A percentile compares a stretch with the other conserved stretches of the same genome.
phyloP scores from a whole-genome alignment of 2,113 vertebrate species.

The Zingel zingel region DNA sequence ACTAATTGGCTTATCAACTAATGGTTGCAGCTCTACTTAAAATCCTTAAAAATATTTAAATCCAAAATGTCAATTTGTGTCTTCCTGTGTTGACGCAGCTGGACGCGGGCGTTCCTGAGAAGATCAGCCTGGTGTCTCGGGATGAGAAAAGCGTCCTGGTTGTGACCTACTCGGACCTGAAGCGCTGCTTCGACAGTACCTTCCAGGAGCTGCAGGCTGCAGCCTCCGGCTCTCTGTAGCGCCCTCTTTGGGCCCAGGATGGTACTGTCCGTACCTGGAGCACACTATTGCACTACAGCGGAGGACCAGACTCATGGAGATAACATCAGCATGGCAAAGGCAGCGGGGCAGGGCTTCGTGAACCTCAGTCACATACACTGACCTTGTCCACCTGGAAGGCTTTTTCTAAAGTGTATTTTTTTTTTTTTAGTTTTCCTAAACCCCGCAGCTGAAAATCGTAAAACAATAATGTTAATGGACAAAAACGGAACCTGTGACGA shows the following conservation, averaged over 20 bases:
- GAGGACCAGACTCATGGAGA: constrained; percentile 78
- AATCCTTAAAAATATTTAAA: background rate
- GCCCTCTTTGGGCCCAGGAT: constrained; percentile 65
- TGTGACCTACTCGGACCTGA: constrained; percentile 99
- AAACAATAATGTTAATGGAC: constrained; percentile 71
- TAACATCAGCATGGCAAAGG: constrained; percentile 77
- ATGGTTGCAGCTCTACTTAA: background rate
- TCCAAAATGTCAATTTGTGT: background rate
- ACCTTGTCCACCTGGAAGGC: constrained; percentile 93
- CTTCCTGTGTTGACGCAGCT: constrained; percentile 82
- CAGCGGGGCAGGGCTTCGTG: constrained; percentile 83
- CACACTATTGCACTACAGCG: constrained; percentile 97
- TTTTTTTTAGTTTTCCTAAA: constrained; percentile 87
- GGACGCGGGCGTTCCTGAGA: constrained; percentile 98
- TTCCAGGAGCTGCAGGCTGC: constrained; percentile 98
- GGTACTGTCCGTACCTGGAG: constrained; percentile 86
- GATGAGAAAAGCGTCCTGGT: constrained; percentile 99
- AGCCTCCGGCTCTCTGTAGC: constrained; percentile 97
- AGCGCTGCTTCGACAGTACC: constrained; percentile 99
- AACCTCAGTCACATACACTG: constrained; percentile 97
- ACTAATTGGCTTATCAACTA: background rate
- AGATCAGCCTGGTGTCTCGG: constrained; percentile 98
- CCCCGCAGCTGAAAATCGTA: constrained; percentile 86
- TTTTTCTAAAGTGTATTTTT: constrained; percentile 84
- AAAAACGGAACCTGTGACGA: constrained; percentile 80